phyloP scores from a whole-genome alignment of 1,140 invertebrate species.

The Onthophagus taurus region DNA sequence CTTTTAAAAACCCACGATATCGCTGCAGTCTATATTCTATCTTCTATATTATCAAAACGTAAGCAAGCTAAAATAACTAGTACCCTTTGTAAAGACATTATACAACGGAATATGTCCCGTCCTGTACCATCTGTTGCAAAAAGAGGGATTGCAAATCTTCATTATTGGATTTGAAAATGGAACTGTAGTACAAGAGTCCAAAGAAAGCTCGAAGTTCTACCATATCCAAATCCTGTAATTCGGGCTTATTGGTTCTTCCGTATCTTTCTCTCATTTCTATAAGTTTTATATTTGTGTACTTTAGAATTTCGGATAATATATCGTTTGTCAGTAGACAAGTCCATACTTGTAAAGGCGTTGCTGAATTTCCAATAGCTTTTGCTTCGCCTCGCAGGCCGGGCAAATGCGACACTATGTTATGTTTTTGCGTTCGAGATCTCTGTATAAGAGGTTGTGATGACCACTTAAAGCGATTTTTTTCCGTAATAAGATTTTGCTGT shows the following conservation, averaged over 20 bases:
- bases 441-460: background rate
- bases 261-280: background rate
- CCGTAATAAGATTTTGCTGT: background rate
- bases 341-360: conserved; percentile 1
- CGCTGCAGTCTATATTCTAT: background rate
- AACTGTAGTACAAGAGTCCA: background rate
- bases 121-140: conserved; percentile 21
- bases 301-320: conserved; percentile 1
- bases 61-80: conserved; percentile 6
- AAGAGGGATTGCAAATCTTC: conserved; percentile 11
- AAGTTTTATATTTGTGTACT: background rate
- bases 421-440: background rate
- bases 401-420: background rate
- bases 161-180: conserved; percentile 17
- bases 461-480: conserved; percentile 3
- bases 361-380: conserved; percentile 3
- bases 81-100: conserved; percentile 6
- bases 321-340: background rate
- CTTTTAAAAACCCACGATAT: background rate
- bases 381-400: background rate
- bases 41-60: conserved; percentile 10
- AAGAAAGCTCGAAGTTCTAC: conserved; percentile 3
- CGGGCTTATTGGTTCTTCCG: background rate
- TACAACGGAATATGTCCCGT: conserved; percentile 6
- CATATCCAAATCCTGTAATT: conserved; percentile 4